phyloP scores from a whole-genome alignment of 2,113 vertebrate species.

The Anser cygnoides region DNA sequence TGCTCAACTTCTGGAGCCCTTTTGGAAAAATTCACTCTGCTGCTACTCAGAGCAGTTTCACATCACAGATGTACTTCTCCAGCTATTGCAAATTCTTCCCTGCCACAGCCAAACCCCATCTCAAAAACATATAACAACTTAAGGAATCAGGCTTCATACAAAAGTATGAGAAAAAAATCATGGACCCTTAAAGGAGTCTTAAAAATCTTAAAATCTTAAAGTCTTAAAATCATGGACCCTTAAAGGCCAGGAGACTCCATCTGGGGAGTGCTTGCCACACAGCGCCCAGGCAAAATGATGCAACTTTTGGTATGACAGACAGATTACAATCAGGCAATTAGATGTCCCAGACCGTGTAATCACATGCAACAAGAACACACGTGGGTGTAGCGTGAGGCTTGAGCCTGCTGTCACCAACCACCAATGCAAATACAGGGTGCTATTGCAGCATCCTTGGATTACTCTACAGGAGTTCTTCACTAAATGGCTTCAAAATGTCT shows the following conservation, averaged over 20 bases:
- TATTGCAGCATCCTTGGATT: not conserved
- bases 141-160: not conserved
- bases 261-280: not conserved
- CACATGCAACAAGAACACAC: not conserved
- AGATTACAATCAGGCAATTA: slow-evolving; percentile 17
- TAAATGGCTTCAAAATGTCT: not conserved
- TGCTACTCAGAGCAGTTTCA: not conserved
- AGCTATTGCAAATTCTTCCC: not conserved
- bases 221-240: not conserved
- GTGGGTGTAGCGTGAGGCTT: not conserved
- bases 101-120: not conserved
- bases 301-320: not conserved
- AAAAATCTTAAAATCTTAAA: too few species aligned
- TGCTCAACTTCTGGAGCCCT: not conserved
- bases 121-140: not conserved
- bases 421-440: too few species aligned
- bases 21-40: not conserved
- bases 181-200: not conserved
- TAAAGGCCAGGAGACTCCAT: not conserved
- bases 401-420: slow-evolving; percentile 27
- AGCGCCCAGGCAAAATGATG: not conserved
- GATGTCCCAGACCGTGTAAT: not conserved
- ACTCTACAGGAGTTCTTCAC: not conserved
- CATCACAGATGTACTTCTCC: not conserved
- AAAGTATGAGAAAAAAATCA: not conserved